These are phyloP conservation scores for Paracyclopina nana DNA, from an alignment of 1,140 invertebrate species.

Conservation along the genomic window DNA sequence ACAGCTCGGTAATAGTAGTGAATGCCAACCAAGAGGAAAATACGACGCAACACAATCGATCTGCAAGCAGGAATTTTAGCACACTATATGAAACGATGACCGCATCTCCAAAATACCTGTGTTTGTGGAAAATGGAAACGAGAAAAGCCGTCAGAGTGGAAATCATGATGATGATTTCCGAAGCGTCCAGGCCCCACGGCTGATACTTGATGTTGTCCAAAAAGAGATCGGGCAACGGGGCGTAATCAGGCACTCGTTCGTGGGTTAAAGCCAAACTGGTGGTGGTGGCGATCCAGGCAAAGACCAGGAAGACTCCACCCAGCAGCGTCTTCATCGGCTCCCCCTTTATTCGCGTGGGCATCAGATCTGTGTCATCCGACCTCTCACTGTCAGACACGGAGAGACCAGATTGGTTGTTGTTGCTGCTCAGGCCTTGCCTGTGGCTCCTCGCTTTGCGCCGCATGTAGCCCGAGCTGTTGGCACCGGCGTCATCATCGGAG, in stretches of 20 bases:
- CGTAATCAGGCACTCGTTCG: constrained; percentile 54
- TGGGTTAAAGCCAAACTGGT: constrained; percentile 56
- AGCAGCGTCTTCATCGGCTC: constrained; percentile 14
- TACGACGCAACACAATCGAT: constrained; percentile 56
- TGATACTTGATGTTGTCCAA: constrained; percentile 45
- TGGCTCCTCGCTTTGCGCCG: background rate
- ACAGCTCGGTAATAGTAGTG: constrained; percentile 66
- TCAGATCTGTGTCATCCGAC: too few relatives aligned
- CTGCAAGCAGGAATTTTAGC: too few relatives aligned
- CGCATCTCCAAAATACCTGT: constrained; percentile 35
- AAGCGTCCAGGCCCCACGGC: constrained; percentile 58
- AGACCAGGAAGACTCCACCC: constrained; percentile 25
- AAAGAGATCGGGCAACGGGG: constrained; percentile 55
- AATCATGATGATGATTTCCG: constrained; percentile 64
- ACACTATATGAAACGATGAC: background rate
- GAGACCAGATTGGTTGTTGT: background rate
- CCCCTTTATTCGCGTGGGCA: background rate
- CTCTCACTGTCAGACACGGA: background rate
- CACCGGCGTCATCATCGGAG: background rate
- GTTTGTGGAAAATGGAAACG: constrained; percentile 57
- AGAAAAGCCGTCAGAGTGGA: constrained; percentile 46
- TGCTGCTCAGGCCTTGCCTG: too few relatives aligned
- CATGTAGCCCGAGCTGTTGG: background rate
- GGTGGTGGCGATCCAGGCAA: constrained; percentile 26
- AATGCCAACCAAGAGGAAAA: constrained; percentile 59